phyloP scores from a whole-genome alignment of 1,140 invertebrate species.

The Panulirus ornatus region DNA sequence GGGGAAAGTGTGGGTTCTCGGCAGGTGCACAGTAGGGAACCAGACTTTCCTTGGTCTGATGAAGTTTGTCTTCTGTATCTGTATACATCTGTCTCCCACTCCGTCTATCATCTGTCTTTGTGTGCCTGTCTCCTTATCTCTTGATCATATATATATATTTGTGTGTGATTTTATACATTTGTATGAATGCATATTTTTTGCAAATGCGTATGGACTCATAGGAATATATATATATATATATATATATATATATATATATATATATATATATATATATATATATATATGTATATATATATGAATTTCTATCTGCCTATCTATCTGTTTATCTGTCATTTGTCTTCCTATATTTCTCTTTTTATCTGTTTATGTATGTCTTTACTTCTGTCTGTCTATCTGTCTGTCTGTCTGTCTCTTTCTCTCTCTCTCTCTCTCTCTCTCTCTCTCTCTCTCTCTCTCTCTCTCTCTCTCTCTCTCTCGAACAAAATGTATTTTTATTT shows the following conservation, averaged over 20 bases:
- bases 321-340: not conserved
- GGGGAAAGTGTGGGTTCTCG: not conserved
- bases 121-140: too few species aligned
- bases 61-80: too few species aligned
- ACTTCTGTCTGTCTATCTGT: too few species aligned
- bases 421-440: not conserved
- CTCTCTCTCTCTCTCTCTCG: not conserved
- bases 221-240: slow-evolving; percentile 14
- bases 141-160: too few species aligned
- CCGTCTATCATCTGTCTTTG: too few species aligned
- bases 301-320: too few species aligned
- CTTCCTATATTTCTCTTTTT: not conserved
- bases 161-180: too few species aligned
- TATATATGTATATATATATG: not conserved
- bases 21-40: too few species aligned
- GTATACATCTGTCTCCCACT: too few species aligned
- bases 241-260: not conserved
- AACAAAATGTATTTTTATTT: not conserved
- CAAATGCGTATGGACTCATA: not conserved
- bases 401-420: not conserved
- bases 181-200: too few species aligned
- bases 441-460: not conserved
- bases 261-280: not conserved
- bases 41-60: too few species aligned
- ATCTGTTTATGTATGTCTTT: too few species aligned